A percentile compares a stretch with the other conserved stretches of the same genome.
phyloP scores from a whole-genome alignment of 2,797 vertebrate genomes.

The Anguilla megastoma region DNA sequence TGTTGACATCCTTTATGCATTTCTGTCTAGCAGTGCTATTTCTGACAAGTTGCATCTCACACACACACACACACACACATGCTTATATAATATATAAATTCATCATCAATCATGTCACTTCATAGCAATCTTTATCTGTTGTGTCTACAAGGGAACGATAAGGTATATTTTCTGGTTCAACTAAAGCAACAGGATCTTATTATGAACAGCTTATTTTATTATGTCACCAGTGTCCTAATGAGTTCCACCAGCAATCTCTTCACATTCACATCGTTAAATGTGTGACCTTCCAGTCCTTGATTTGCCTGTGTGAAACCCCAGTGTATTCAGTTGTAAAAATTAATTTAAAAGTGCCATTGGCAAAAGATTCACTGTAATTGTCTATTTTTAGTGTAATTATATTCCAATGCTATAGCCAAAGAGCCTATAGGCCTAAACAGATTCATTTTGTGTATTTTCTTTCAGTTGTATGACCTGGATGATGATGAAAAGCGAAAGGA shows the following conservation, averaged over 20 bases:
- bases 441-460: constrained; percentile 25
- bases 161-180: background rate
- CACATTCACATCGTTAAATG: background rate
- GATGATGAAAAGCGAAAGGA: constrained; percentile 92
- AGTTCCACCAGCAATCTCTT: background rate
- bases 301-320: constrained; percentile 28
- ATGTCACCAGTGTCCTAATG: background rate
- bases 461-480: constrained; percentile 91
- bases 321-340: background rate
- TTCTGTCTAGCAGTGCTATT: background rate
- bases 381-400: background rate
- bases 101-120: background rate
- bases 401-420: background rate
- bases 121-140: background rate
- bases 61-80: background rate
- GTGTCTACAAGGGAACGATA: background rate
- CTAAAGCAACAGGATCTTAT: background rate
- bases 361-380: background rate
- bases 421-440: background rate
- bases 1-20: background rate
- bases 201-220: background rate
- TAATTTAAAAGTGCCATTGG: background rate
- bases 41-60: background rate
- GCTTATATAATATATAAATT: background rate
- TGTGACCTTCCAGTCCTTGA: background rate